phyloP scores from a whole-genome alignment of 2,113 vertebrate species.

The Uria aalge region DNA sequence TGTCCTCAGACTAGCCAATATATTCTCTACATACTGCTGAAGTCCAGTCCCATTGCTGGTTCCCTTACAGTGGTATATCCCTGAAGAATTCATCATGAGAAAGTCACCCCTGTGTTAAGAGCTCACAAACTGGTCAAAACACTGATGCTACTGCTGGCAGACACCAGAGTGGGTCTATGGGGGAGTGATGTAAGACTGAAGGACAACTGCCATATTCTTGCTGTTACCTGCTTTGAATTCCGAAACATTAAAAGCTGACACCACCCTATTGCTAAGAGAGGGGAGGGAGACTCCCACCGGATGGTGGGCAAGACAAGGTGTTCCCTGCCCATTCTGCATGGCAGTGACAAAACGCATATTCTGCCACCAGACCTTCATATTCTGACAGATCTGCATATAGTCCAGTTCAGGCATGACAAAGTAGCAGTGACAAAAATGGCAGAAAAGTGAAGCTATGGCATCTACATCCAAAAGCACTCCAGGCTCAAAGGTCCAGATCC shows the following conservation, averaged over 20 bases:
- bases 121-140: background rate
- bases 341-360: background rate
- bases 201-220: background rate
- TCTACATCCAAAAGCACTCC: background rate
- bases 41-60: background rate
- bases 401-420: background rate
- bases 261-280: background rate
- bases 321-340: background rate
- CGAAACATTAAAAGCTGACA: background rate
- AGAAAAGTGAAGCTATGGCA: background rate
- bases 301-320: background rate
- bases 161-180: rapidly evolving
- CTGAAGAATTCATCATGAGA: background rate
- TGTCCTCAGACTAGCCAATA: background rate
- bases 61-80: background rate
- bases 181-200: background rate
- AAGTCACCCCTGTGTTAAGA: background rate
- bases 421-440: background rate
- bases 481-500: background rate
- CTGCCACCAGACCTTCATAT: background rate
- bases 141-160: background rate
- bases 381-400: background rate
- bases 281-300: background rate
- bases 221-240: background rate
- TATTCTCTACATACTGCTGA: background rate